phyloP scores from a whole-genome alignment of 2,797 vertebrate species.

The Artibeus lituratus region DNA sequence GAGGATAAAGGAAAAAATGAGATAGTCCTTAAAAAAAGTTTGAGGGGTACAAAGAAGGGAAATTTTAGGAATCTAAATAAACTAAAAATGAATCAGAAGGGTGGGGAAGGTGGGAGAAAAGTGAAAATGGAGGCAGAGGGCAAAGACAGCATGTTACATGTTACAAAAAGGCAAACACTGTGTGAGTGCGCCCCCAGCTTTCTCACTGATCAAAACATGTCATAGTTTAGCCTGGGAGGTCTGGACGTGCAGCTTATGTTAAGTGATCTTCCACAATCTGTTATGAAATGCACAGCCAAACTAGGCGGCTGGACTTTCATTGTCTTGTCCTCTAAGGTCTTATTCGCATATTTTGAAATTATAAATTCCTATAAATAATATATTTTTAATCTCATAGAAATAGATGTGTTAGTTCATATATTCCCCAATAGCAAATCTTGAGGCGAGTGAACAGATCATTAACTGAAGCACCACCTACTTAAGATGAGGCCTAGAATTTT shows the following conservation, averaged over 20 bases:
- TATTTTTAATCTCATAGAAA: neutral
- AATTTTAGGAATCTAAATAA: neutral
- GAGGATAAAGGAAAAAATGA: neutral
- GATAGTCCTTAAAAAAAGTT: neutral
- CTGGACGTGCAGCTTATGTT: neutral
- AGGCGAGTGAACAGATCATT: neutral
- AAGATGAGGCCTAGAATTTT: neutral
- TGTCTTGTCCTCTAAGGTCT: neutral
- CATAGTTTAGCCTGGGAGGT: neutral
- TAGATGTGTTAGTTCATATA: neutral
- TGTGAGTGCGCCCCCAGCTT: neutral
- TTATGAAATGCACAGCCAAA: neutral
- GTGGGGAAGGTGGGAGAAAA: neutral
- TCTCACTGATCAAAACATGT: neutral
- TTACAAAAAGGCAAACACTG: neutral
- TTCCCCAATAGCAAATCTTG: neutral
- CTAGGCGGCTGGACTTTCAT: neutral
- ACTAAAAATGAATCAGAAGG: neutral
- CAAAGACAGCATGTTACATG: neutral
- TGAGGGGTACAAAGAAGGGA: neutral
- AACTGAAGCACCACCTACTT: constrained; percentile 11
- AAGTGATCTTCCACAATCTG: neutral
- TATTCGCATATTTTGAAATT: neutral
- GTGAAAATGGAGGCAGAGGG: neutral
- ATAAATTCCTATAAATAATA: neutral